Evolutionary conservation across 2,113 vertebrate species (phyloP).

Genomic region (Sphyrna mokarran): DNA sequence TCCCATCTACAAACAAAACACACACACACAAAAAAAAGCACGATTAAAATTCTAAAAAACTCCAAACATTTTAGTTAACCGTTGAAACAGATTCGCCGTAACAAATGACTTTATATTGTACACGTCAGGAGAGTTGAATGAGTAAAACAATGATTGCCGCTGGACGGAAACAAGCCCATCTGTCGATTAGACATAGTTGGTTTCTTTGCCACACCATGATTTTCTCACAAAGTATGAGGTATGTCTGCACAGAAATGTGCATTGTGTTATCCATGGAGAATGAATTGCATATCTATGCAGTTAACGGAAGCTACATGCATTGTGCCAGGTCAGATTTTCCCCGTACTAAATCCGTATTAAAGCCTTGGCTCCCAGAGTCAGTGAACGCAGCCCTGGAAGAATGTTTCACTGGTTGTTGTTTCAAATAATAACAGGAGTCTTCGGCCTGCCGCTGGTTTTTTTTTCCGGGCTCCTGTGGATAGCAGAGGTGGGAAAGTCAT

Average conservation of each 20-base stretch:
- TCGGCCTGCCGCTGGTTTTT: not conserved
- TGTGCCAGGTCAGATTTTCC: slow-evolving; percentile 69
- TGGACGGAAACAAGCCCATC: slow-evolving; percentile 30
- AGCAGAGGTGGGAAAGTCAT: slow-evolving; percentile 52
- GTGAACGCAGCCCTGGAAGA: slow-evolving; percentile 51
- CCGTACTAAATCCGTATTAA: slow-evolving; percentile 66
- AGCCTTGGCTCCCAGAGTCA: slow-evolving; percentile 55
- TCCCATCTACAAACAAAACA: slow-evolving; percentile 61
- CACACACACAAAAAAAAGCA: slow-evolving; percentile 39
- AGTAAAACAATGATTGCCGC: slow-evolving; percentile 8
- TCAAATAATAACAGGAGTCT: slow-evolving; percentile 8
- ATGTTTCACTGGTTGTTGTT: slow-evolving; percentile 43
- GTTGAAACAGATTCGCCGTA: not conserved
- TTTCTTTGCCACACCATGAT: not conserved
- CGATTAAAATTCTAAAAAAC: slow-evolving; percentile 33
- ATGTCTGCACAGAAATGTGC: slow-evolving; percentile 46
- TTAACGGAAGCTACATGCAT: slow-evolving; percentile 64
- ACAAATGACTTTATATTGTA: too few relatives aligned
- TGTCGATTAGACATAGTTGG: slow-evolving; percentile 32
- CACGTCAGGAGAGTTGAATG: not conserved
- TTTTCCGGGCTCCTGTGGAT: not conserved
- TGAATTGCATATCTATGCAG: slow-evolving; percentile 63
- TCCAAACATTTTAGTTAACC: slow-evolving; percentile 40
- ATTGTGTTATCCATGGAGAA: slow-evolving; percentile 62
- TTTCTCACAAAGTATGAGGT: slow-evolving; percentile 17